Conservation (phyloP, 2,113 vertebrate species). For the Ailuropoda melanoleuca region DNA sequence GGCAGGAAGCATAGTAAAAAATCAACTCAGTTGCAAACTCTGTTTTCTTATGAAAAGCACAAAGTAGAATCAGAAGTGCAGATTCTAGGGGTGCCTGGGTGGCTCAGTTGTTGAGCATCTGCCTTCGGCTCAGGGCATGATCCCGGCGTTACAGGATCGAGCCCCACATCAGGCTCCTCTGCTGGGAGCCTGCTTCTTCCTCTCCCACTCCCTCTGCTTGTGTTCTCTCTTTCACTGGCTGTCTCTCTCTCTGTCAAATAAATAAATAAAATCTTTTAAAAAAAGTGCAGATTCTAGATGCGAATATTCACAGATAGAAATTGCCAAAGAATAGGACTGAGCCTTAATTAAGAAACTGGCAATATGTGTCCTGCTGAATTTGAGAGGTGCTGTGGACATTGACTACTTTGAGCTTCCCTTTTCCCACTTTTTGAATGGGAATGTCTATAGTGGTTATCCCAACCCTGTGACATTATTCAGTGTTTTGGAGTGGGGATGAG, state of each 20-base stretch:
- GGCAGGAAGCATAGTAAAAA: background rate
- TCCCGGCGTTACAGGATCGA: too few species aligned
- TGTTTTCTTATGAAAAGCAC: background rate
- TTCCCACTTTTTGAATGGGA: background rate
- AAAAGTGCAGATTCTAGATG: background rate
- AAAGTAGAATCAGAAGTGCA: background rate
- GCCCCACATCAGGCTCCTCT: too few species aligned
- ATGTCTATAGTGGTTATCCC: background rate
- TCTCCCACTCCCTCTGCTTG: too few species aligned
- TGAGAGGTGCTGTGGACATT: background rate
- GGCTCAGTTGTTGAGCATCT: too few species aligned
- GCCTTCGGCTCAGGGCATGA: too few species aligned
- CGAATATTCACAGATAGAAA: background rate
- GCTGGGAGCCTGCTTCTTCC: too few species aligned
- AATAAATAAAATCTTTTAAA: too few species aligned
- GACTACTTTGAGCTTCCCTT: background rate
- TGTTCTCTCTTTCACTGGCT: too few species aligned
- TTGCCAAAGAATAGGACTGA: background rate
- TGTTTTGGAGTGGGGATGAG: background rate
- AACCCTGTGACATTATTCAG: background rate
- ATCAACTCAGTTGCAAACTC: background rate
- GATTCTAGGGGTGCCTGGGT: background rate
- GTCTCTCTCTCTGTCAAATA: too few species aligned
- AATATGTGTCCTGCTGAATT: background rate
- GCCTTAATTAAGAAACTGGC: background rate